Conservation (phyloP, 2,888 invertebrate genomes). For the Tigriopus californicus region DNA sequence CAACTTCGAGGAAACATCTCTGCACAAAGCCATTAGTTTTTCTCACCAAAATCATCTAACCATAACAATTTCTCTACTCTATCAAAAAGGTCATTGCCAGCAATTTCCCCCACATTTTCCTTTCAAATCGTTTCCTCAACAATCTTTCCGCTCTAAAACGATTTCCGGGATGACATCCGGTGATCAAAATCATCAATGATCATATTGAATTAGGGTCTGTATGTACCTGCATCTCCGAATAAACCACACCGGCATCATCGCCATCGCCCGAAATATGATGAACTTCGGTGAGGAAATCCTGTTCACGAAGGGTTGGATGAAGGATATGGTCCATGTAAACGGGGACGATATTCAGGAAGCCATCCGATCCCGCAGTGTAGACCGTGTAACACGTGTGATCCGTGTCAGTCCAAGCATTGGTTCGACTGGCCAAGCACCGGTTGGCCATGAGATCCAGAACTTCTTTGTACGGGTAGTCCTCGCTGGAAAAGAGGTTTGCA, state of each 20-base stretch:
- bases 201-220: constrained; percentile 34
- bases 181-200: not conserved
- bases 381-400: constrained; percentile 20
- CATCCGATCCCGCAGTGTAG: constrained; percentile 37
- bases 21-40: no score
- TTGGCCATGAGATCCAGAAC: constrained; percentile 72
- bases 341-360: constrained; percentile 69
- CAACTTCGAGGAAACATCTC: no score
- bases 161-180: no score
- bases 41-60: not conserved
- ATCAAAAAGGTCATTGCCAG: not conserved
- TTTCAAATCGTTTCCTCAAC: no score
- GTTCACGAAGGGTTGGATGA: constrained; percentile 50
- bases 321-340: constrained; percentile 78
- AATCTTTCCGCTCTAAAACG: no score
- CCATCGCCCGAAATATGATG: constrained; percentile 76
- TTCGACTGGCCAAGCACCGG: constrained; percentile 70
- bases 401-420: constrained; percentile 50
- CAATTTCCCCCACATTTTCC: no score
- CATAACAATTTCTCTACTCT: not conserved
- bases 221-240: constrained; percentile 77
- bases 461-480: constrained; percentile 73
- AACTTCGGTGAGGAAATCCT: constrained; percentile 69
- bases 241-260: constrained; percentile 81
- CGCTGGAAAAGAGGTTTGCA: constrained; percentile 41